Evolutionary conservation across 1,140 invertebrate genomes (phyloP).

Genomic region (Zaprionus inermis): DNA sequence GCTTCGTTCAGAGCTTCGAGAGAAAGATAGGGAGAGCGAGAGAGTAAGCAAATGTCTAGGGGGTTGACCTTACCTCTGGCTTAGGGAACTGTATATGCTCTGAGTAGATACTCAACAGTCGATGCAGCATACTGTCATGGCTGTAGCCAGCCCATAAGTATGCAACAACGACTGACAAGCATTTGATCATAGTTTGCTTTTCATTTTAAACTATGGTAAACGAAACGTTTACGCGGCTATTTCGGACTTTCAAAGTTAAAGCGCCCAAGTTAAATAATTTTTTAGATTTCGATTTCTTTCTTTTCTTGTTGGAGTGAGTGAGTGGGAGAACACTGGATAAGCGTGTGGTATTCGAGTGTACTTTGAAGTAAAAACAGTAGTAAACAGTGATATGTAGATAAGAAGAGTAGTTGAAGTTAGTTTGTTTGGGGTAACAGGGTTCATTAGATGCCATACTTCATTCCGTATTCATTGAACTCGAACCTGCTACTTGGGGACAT

Average conservation of each 20-base stretch:
- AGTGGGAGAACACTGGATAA: conserved; percentile 83
- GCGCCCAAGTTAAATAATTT: conserved; percentile 69
- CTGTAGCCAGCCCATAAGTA: conserved; percentile 11
- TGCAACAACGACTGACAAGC: conserved; percentile 55
- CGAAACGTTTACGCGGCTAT: conserved; percentile 84
- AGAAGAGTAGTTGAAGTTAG: conserved; percentile 32
- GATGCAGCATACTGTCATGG: conserved; percentile 50
- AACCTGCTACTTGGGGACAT: conserved; percentile 36
- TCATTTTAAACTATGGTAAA: conserved; percentile 56
- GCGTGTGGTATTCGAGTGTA: conserved; percentile 62
- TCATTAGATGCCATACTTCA: conserved; percentile 63
- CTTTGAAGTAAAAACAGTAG: conserved; percentile 42
- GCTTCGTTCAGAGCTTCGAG: conserved; percentile 45
- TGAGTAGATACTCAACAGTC: conserved; percentile 31
- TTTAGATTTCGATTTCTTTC: conserved; percentile 28
- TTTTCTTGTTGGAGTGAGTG: conserved; percentile 69
- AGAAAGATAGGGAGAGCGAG: conserved; percentile 35
- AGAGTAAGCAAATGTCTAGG: conserved; percentile 46
- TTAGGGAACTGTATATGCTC: conserved; percentile 21
- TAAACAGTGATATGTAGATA: conserved; percentile 20
- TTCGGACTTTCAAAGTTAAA: conserved; percentile 83
- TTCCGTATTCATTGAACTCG: conserved; percentile 73
- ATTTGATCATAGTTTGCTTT: conserved; percentile 13
- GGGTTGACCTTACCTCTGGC: conserved; percentile 70
- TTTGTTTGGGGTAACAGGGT: conserved; percentile 52